A percentile compares a stretch with the other conserved stretches of the same genome.
phyloP scores from a whole-genome alignment of 2,797 vertebrate genomes.

The Protosalanx chinensis region DNA sequence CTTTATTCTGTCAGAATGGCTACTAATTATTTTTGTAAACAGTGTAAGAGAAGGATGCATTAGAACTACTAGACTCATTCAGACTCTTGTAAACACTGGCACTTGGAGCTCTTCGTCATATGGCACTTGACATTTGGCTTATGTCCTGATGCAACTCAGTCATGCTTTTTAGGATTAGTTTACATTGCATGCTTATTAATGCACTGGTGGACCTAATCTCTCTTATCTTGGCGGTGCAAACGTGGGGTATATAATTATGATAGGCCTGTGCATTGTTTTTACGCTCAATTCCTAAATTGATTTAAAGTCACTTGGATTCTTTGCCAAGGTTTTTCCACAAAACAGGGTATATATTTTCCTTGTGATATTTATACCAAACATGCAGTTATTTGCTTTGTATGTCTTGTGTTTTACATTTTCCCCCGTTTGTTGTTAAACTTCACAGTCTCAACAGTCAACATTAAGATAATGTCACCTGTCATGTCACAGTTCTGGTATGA shows the following conservation, averaged over 20 bases:
- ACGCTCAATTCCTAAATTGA: slow-evolving; percentile 67
- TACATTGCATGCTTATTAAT: slow-evolving; percentile 77
- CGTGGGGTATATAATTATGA: slow-evolving; percentile 62
- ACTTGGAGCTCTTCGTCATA: slow-evolving; percentile 63
- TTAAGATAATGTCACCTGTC: no score
- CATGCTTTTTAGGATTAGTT: slow-evolving; percentile 81
- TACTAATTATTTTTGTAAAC: not conserved
- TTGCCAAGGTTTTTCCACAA: slow-evolving; percentile 1
- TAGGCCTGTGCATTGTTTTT: slow-evolving; percentile 73
- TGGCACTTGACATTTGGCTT: slow-evolving; percentile 77
- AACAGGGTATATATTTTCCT: not conserved
- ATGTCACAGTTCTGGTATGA: not conserved
- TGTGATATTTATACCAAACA: not conserved
- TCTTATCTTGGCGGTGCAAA: slow-evolving; percentile 76
- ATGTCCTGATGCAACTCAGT: slow-evolving; percentile 70
- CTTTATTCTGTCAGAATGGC: not conserved
- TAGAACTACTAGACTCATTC: not conserved
- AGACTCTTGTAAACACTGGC: slow-evolving; percentile 35
- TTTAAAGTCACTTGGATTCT: slow-evolving; percentile 49
- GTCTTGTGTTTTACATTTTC: no score
- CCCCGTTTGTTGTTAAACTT: not conserved
- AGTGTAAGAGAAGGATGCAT: not conserved
- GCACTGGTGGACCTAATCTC: slow-evolving; percentile 70
- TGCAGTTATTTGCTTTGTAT: no score
- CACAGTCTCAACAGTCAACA: not conserved